Base-by-base conservation (phyloP, 1,140 invertebrate species). In the Hypsibius dujardini region DNA sequence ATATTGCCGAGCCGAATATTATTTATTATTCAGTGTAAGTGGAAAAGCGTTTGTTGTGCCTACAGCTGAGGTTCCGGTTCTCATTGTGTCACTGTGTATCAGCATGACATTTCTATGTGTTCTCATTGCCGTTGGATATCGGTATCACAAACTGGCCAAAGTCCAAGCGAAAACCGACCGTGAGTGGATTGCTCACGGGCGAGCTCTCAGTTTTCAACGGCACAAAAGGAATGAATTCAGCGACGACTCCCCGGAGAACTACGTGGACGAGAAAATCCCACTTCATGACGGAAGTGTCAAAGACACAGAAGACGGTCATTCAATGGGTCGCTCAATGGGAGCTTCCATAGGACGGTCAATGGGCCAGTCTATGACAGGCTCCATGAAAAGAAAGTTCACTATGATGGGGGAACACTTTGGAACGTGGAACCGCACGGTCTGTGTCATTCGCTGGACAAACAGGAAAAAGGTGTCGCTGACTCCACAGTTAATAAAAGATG, bases 281-380 rank as follows among this genome's bases (percentile, higher is more conserved):
- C 12, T 7, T 15, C 62, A 15, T 7, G 42, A 15, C 12, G 45
- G 3, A 12, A 42, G 12, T 67, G 62, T 42, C 3, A 3, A 67
- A 67, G 12, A 42, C 3, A 12, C 12, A 15, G 3, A 67, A 67
- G 62, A 12, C 45, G 62, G 62, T 7, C 62, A 67, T 45, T 67
- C 62, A 7, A 67, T 67, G 62, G 62, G 62, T 7, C 42, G 12
- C 62, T 67, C 62, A 12, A 67, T 67, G 62, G 62, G 62, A 12
- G 62, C 62, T 7, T 67, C 62, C 62, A 15, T 12, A 7, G 42
- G 42, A 67, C 12, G 62, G 3, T 67, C 62, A 12, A 67, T 67
- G 62, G 62, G 62, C 7, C 12, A 42, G 12, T 67, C 62, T 12
- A 67, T 67, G 62, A 67, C 62, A 7, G 12, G 3, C 3, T 67